These are phyloP conservation scores for Galerucella pusilla DNA, from an alignment of 2,888 invertebrate genomes.

Conservation along the genomic window DNA sequence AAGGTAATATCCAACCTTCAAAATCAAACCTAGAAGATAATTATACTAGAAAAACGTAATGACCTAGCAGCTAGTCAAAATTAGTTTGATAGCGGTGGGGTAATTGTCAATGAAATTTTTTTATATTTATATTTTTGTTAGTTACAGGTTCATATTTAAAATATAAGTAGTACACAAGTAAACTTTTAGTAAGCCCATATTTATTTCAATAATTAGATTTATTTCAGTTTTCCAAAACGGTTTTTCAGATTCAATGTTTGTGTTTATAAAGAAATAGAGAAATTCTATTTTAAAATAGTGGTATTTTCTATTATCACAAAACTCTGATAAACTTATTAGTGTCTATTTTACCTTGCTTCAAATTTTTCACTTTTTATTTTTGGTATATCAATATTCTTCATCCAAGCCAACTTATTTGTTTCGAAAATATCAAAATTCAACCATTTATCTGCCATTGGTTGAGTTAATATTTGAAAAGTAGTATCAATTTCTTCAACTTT, in stretches of 20 bases:
- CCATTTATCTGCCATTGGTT: constrained; percentile 77
- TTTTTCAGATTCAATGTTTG: too few species aligned
- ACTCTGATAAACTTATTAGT: background rate
- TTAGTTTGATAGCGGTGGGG: background rate
- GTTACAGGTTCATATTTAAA: too few species aligned
- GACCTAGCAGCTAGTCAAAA: background rate
- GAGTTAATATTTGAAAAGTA: constrained; percentile 67
- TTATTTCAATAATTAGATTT: too few species aligned
- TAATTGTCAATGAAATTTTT: background rate
- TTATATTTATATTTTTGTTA: too few species aligned
- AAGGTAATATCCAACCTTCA: constrained; percentile 81
- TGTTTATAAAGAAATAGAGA: too few species aligned
- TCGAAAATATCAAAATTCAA: constrained; percentile 89
- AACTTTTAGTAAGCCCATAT: too few species aligned
- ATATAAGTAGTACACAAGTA: too few species aligned
- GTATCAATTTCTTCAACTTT: constrained; percentile 67
- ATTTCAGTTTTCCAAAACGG: too few species aligned
- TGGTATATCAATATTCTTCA: constrained; percentile 75
- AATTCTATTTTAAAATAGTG: too few species aligned
- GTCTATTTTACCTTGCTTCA: constrained; percentile 71
- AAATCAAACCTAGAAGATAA: constrained; percentile 76
- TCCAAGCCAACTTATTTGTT: constrained; percentile 89
- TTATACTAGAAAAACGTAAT: background rate
- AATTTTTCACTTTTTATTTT: constrained; percentile 71
- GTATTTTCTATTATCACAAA: background rate